A percentile compares a stretch with the other conserved stretches of the same genome.
phyloP scores from a whole-genome alignment of 37 sponge, comb jelly and placozoan genomes.

The Crambe crambe region DNA sequence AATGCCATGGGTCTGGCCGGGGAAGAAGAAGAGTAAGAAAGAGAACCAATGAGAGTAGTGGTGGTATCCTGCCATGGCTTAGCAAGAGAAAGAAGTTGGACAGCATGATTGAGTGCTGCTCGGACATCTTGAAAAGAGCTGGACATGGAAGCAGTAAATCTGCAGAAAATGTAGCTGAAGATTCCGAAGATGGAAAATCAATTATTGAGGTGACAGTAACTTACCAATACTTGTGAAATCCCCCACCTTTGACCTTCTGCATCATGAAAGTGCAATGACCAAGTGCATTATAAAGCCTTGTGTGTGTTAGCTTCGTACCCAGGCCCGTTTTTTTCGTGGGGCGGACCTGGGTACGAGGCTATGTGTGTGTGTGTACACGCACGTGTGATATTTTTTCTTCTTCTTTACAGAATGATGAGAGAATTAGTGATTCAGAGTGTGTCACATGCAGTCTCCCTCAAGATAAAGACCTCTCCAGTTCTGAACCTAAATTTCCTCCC shows the following conservation, averaged over 20 bases:
- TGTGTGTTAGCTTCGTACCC: too few species aligned
- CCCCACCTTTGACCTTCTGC: too few species aligned
- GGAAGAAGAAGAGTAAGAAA: neutral
- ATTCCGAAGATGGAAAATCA: neutral
- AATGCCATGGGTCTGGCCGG: neutral
- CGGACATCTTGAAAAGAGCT: slow-evolving; percentile 6
- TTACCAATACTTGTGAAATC: too few species aligned
- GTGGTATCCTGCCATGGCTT: slow-evolving; percentile 12
- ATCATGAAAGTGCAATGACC: too few species aligned
- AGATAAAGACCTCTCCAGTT: too few species aligned
- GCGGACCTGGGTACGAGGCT: too few species aligned
- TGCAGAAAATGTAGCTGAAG: neutral
- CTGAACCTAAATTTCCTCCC: neutral
- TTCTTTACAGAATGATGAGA: neutral
- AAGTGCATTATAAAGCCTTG: too few species aligned
- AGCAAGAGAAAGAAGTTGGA: slow-evolving; percentile 41
- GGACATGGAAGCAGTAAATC: neutral
- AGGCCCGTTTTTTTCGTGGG: too few species aligned
- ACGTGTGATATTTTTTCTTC: too few species aligned
- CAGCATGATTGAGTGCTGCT: slow-evolving; percentile 17
- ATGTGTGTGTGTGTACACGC: too few species aligned
- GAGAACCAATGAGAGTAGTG: neutral
- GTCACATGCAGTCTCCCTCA: neutral
- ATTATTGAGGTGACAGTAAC: too few species aligned
- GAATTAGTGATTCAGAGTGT: neutral